These are phyloP conservation scores for Nemotelus pantherinus DNA, from an alignment of 2,888 invertebrate genomes.

Conservation along the genomic window DNA sequence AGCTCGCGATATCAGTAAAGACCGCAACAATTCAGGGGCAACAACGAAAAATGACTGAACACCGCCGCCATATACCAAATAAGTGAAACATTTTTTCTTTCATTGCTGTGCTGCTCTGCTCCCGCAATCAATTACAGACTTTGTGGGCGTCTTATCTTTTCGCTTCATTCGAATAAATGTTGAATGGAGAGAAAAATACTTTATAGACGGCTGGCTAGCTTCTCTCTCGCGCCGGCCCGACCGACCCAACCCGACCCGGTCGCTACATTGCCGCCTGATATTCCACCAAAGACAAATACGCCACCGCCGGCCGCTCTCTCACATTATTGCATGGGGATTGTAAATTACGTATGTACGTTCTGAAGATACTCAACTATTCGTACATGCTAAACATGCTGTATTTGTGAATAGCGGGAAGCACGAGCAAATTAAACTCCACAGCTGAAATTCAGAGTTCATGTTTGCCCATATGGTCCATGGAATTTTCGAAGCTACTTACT, in stretches of 20 bases:
- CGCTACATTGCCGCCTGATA: too few relatives aligned
- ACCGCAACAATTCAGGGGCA: constrained; percentile 27
- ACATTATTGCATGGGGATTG: background rate
- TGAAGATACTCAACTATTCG: background rate
- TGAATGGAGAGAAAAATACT: constrained; percentile 27
- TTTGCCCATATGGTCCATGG: background rate
- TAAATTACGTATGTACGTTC: too few relatives aligned
- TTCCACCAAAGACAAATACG: too few relatives aligned
- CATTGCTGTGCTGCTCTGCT: constrained; percentile 42
- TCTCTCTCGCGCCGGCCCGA: constrained; percentile 23
- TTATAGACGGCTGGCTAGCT: constrained; percentile 33
- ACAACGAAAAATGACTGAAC: constrained; percentile 34
- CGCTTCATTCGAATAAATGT: constrained; percentile 18
- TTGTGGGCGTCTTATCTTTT: constrained; percentile 50
- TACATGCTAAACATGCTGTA: too few relatives aligned
- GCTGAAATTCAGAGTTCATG: constrained; percentile 21
- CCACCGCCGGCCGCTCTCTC: too few relatives aligned
- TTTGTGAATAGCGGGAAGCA: constrained; percentile 13
- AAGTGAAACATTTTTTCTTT: constrained; percentile 37
- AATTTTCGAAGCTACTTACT: background rate
- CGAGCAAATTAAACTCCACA: constrained; percentile 11
- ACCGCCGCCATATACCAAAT: constrained; percentile 36
- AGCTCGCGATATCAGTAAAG: constrained; percentile 35
- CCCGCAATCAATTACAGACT: constrained; percentile 47
- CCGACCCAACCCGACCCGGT: too few relatives aligned